These are phyloP conservation scores for Megastigmus dorsalis DNA, from an alignment of 2,888 invertebrate genomes.

Conservation along the genomic window DNA sequence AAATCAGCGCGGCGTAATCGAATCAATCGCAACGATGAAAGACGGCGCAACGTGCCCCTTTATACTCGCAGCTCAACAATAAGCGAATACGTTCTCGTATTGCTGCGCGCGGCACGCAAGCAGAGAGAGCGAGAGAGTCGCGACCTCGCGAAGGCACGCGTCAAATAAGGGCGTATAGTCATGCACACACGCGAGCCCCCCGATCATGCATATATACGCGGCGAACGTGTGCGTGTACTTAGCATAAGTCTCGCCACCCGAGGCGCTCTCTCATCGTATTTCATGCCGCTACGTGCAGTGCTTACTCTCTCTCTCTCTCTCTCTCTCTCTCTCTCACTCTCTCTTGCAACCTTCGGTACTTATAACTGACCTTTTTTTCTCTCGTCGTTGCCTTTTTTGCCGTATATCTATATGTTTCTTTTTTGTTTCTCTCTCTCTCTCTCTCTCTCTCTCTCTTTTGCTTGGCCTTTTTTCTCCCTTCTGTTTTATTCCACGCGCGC, in stretches of 20 bases:
- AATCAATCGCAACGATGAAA: too few species aligned
- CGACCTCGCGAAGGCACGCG: conserved; percentile 35
- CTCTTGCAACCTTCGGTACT: too few species aligned
- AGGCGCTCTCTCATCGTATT: conserved; percentile 73
- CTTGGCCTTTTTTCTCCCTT: too few species aligned
- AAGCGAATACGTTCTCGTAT: too few species aligned
- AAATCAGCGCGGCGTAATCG: too few species aligned
- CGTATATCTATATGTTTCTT: background rate
- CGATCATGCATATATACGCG: conserved; percentile 6
- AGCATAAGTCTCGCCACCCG: conserved; percentile 71
- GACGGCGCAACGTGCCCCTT: too few species aligned
- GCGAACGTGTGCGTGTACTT: conserved; percentile 67
- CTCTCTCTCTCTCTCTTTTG: background rate
- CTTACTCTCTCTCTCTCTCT: too few species aligned
- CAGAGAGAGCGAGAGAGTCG: too few species aligned
- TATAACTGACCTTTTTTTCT: conserved; percentile 24
- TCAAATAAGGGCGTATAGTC: conserved; percentile 55
- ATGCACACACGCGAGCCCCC: conserved; percentile 17
- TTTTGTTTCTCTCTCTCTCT: background rate
- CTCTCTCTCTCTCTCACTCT: too few species aligned
- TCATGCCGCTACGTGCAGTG: conserved; percentile 62
- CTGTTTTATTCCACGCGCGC: too few species aligned
- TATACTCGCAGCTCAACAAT: too few species aligned
- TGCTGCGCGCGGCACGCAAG: too few species aligned
- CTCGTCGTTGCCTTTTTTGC: background rate